Conservation (phyloP, 2,797 vertebrate species). For the Amazona finschi region DNA sequence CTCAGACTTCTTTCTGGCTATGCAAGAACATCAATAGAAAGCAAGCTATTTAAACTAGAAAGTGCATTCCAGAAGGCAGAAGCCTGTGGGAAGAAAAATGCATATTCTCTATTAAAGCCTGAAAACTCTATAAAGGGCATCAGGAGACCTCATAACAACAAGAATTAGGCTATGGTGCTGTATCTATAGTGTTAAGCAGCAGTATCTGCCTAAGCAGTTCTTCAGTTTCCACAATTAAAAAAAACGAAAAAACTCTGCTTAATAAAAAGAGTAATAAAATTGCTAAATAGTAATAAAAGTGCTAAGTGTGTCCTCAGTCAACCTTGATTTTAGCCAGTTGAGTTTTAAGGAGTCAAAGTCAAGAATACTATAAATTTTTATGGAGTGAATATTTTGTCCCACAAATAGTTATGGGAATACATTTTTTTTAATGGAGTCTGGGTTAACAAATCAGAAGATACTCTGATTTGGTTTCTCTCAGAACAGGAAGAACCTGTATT, state of each 20-base stretch:
- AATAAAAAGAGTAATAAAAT: background rate
- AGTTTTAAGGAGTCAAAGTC: background rate
- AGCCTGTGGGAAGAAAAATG: background rate
- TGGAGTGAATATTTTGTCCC: background rate
- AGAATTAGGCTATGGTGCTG: background rate
- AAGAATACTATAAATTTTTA: background rate
- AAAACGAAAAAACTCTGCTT: background rate
- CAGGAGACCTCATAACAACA: background rate
- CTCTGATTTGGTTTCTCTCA: slow-evolving; percentile 24
- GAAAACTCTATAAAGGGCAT: background rate
- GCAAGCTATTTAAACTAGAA: background rate
- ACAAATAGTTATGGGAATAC: background rate
- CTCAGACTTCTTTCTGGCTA: background rate
- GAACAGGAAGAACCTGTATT: slow-evolving; percentile 56
- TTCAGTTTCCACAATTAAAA: background rate
- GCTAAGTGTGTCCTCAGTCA: background rate
- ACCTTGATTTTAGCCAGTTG: background rate
- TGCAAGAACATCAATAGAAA: background rate
- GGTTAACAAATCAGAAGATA: background rate
- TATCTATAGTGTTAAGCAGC: background rate
- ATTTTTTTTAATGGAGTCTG: background rate
- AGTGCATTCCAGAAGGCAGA: background rate
- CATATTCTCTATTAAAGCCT: background rate
- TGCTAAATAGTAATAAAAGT: background rate
- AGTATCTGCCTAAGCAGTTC: background rate